Evolutionary conservation across 2,888 invertebrate species (phyloP), one percentile per base, ranked within the genome.

Genomic region (Dynastes tityus): DNA sequence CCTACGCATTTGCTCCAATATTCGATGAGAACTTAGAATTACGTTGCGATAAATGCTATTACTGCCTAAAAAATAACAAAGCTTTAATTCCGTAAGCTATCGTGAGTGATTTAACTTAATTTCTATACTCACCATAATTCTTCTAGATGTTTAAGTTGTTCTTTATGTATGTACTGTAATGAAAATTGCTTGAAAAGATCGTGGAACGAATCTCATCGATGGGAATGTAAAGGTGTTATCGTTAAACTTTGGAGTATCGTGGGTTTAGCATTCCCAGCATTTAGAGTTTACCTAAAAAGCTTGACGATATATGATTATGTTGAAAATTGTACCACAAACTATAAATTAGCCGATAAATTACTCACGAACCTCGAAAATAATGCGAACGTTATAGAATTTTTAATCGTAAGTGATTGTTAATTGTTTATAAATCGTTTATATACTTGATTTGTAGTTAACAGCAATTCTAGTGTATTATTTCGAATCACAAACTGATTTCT

Each of bases 231-330:
- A 8, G 94, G 92, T 5, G 91, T 92, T 81, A 91, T 90, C 82
- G 89, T 91, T 9, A 89, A 91, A 58, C 88, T 96, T 11, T 93
- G 94, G 87, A 90, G 92, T 77, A 91, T 93, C 73, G 91, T 95
- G 58, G 96, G 96, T 45, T 93, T 96, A 80, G 94, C 93, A 0
- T 95, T 95, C 87, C 91, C 95, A 78, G 96, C 94, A n/a, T 89
- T 95, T 85, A 91, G 91, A 86, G 92, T 93, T 1, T 88, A 96
- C 32, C 86, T 96, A 8, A 90, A 92, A 85, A 88, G 88, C 8
- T 83, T 86, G 9, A 27, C 40, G 63, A 22, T 32, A 11, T 4
- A 61, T 45, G 11, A 22, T 58, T 1, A 58, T 16, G 27, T 5
- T 27, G 40, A 45, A n/a, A 61, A 13, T 27, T 13, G 2, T 79